Percentiles rank a stretch among this genome's conserved stretches.
Evolutionary conservation across 2,888 invertebrate species (phyloP).

Genomic region (Trichacis sp.): DNA sequence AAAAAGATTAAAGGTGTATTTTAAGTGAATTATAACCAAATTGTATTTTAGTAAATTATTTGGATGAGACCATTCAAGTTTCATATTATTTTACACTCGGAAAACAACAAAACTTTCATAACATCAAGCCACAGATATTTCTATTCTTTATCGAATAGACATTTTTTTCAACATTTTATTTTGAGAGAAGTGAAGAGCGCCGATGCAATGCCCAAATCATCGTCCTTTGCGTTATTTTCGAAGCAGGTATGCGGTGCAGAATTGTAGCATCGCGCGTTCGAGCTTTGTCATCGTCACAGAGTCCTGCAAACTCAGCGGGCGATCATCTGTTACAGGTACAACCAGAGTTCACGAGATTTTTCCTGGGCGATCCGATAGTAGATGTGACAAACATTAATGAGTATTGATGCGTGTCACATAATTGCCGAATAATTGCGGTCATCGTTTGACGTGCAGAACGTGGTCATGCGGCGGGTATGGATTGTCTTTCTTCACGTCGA

Average conservation of each 20-base stretch:
- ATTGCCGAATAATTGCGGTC: constrained; percentile 31
- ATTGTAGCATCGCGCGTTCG: constrained; percentile 11
- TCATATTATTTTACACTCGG: too few species aligned
- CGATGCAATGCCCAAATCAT: constrained; percentile 35
- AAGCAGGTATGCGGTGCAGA: constrained; percentile 32
- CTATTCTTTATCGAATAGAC: too few species aligned
- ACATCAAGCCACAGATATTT: too few species aligned
- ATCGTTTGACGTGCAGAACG: not conserved
- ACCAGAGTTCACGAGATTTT: constrained; percentile 26
- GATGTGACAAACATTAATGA: constrained; percentile 60
- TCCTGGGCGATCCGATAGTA: constrained; percentile 51
- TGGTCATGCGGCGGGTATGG: not conserved
- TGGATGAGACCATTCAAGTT: too few species aligned
- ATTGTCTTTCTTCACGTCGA: too few species aligned
- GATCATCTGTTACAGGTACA: constrained; percentile 57
- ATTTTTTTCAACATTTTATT: too few species aligned
- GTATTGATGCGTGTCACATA: constrained; percentile 55
- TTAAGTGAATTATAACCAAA: too few species aligned
- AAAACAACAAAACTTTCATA: too few species aligned
- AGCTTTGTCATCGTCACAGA: constrained; percentile 29
- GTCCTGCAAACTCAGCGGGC: constrained; percentile 56
- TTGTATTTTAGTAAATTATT: too few species aligned
- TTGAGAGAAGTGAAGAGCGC: too few species aligned
- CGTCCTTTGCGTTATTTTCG: constrained; percentile 36
- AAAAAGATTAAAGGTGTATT: too few species aligned